Evolutionary conservation across 2,888 invertebrate species (phyloP).

Genomic region (Digitonthophagus gazella): DNA sequence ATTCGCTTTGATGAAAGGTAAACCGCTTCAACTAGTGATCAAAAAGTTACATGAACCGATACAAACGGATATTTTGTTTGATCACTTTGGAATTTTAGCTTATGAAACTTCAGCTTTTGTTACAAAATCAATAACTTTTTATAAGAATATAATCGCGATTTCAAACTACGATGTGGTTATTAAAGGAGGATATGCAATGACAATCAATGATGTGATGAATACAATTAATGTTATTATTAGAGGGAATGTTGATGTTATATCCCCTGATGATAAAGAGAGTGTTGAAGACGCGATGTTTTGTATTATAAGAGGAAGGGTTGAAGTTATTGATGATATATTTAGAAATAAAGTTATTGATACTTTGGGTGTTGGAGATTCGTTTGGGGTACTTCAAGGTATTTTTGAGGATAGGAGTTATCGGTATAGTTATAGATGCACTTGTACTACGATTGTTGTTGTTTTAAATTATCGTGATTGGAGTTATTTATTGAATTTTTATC

Average conservation of each 20-base stretch:
- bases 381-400: slow-evolving; percentile 24
- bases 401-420: slow-evolving; percentile 4
- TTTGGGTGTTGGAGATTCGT: slow-evolving; percentile 8
- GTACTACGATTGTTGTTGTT: slow-evolving; percentile 15
- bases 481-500: slow-evolving; percentile 25
- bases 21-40: slow-evolving; percentile 11
- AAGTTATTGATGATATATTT: slow-evolving; percentile 18
- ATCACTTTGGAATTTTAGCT: slow-evolving; percentile 26
- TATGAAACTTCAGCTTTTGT: slow-evolving; percentile 20
- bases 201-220: slow-evolving; percentile 27
- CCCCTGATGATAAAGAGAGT: slow-evolving; percentile 24
- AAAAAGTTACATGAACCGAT: slow-evolving; percentile 20
- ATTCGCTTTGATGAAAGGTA: slow-evolving; percentile 24
- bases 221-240: slow-evolving; percentile 22
- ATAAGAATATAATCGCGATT: slow-evolving; percentile 25
- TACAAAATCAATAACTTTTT: slow-evolving; percentile 23
- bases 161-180: slow-evolving; percentile 18
- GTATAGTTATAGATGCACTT: slow-evolving; percentile 19
- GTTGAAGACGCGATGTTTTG: slow-evolving; percentile 22
- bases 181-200: slow-evolving; percentile 22
- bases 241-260: slow-evolving; percentile 27
- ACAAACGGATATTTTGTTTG: slow-evolving; percentile 29
- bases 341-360: not conserved
- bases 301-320: slow-evolving; percentile 22
- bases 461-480: slow-evolving; percentile 20